Evolutionary conservation across 2,888 invertebrate genomes (phyloP).

Genomic region (Torymus aiolomorphi): DNA sequence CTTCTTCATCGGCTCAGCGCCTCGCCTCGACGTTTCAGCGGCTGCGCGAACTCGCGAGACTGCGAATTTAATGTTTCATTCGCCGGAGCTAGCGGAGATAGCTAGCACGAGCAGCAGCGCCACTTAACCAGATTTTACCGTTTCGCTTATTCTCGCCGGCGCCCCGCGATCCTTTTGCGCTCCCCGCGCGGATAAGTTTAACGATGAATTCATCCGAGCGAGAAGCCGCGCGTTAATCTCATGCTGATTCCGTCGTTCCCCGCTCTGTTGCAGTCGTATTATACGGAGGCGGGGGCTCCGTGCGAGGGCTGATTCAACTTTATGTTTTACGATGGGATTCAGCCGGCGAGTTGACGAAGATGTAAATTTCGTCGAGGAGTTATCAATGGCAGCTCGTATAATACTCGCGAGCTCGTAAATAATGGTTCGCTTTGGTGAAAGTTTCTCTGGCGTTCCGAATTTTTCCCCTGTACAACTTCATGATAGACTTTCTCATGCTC

Average conservation of each 20-base stretch:
- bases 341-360: constrained; percentile 29
- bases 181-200: constrained; percentile 39
- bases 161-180: constrained; percentile 12
- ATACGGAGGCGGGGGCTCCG: not conserved
- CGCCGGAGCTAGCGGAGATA: not conserved
- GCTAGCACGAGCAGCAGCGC: constrained; percentile 15
- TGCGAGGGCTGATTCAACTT: constrained; percentile 45
- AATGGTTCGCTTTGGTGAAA: too few species aligned
- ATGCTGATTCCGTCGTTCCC: not conserved
- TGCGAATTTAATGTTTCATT: constrained; percentile 55
- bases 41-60: constrained; percentile 36
- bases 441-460: too few species aligned
- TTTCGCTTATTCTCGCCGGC: constrained; percentile 40
- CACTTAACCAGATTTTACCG: constrained; percentile 56
- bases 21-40: constrained; percentile 18
- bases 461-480: too few species aligned
- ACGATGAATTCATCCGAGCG: constrained; percentile 40
- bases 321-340: constrained; percentile 43
- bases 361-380: constrained; percentile 34
- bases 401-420: constrained; percentile 2
- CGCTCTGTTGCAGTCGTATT: not conserved
- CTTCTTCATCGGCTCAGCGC: not conserved
- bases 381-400: constrained; percentile 15
- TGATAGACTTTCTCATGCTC: too few species aligned
- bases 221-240: constrained; percentile 36